Percentiles rank a stretch among this genome's conserved stretches.
Evolutionary conservation across 2,113 vertebrate genomes (phyloP).

Genomic region (Oreocharis arfaki): DNA sequence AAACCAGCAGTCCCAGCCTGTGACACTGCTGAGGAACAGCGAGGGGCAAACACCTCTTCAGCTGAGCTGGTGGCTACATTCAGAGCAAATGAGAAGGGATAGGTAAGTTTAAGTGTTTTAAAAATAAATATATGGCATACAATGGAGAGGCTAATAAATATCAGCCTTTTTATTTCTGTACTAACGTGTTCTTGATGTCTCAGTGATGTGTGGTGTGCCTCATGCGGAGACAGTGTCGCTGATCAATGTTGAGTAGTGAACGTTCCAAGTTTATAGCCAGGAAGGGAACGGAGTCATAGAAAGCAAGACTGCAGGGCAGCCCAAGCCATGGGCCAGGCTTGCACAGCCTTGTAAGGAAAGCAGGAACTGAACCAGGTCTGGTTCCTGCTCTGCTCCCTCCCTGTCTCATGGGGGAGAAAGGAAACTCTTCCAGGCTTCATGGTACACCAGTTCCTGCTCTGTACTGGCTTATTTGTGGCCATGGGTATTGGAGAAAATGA

Average conservation of each 20-base stretch:
- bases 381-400: neutral
- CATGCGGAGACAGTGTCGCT: neutral
- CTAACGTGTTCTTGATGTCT: neutral
- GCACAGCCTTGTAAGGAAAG: neutral
- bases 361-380: neutral
- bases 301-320: neutral
- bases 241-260: neutral
- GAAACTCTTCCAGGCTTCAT: neutral
- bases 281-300: neutral
- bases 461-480: neutral
- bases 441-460: neutral
- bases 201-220: neutral
- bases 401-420: neutral
- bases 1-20: neutral
- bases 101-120: neutral
- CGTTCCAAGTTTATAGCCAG: rapidly evolving
- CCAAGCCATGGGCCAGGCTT: neutral
- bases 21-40: neutral
- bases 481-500: neutral
- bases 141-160: neutral
- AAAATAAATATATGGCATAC: neutral
- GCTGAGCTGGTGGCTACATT: neutral
- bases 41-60: neutral
- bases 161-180: neutral
- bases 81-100: neutral